phyloP scores from a whole-genome alignment of 1,140 invertebrate species.

The Daktulosphaira vitifoliae region DNA sequence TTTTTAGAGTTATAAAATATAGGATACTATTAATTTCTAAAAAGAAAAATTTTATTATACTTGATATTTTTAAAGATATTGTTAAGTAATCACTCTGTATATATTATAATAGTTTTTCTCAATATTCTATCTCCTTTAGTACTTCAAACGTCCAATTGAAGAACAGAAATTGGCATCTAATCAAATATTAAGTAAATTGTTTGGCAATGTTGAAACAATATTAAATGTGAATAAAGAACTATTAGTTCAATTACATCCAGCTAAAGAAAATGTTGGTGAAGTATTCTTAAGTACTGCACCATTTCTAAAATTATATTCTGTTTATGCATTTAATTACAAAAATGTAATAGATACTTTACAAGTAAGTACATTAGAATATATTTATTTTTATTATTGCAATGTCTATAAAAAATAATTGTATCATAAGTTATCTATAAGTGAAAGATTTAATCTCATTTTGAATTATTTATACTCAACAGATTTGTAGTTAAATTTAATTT shows the following conservation, averaged over 20 bases:
- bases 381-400: slow-evolving; percentile 7
- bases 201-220: slow-evolving; percentile 64
- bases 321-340: slow-evolving; percentile 67
- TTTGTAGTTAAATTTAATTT: too few relatives aligned
- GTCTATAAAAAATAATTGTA: too few relatives aligned
- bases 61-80: too few relatives aligned
- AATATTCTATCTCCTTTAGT: slow-evolving; percentile 47
- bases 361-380: slow-evolving; percentile 36
- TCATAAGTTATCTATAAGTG: too few relatives aligned
- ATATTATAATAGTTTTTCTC: too few relatives aligned
- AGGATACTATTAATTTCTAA: too few relatives aligned
- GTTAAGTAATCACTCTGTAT: too few relatives aligned
- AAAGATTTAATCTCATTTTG: too few relatives aligned
- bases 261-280: slow-evolving; percentile 52
- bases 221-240: slow-evolving; percentile 61
- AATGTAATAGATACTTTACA: slow-evolving; percentile 36
- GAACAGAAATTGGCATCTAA: slow-evolving; percentile 52
- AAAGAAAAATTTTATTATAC: too few relatives aligned
- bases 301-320: slow-evolving; percentile 68
- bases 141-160: slow-evolving; percentile 57
- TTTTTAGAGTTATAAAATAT: too few relatives aligned
- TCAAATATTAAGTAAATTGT: slow-evolving; percentile 50
- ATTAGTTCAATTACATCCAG: slow-evolving; percentile 52
- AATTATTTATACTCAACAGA: too few relatives aligned
- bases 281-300: slow-evolving; percentile 63